Evolutionary conservation across 2,113 vertebrate genomes (phyloP), one percentile per base, ranked within the genome.

Genomic region (Tenebrosternarchus preto): DNA sequence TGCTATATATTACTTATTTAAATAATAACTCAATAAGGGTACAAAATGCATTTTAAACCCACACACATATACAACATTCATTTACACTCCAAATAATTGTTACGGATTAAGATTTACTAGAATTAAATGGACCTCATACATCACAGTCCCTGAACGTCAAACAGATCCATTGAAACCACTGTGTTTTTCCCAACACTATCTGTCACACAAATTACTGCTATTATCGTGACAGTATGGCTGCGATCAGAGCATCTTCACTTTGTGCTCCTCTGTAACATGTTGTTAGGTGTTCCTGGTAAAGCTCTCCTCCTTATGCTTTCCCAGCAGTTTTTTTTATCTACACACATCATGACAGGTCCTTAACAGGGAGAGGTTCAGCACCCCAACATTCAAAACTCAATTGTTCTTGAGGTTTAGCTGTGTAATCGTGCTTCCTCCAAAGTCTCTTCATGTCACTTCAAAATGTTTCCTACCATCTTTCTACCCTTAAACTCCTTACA

Each of bases 161-260:
- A 57, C 27, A 4, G 31, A 22, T 67, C 36, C 59, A 60, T 5
- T 29, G 36, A 80, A 72, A 75, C 46, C 50, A 29, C 53, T 43
- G 68, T 20, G 77, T 83, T 70, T n/a, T 76, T 20, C 56, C 69
- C 70, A 69, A 46, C 55, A 73, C 60, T 57, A 73, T 76, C 68
- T 80, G 73, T 81, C 59, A 25, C 55, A 78, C 53, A 63, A 76
- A 72, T 85, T 70, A 79, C 57, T 75, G 57, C 71, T 76, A 66
- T 80, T 76, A 59, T 76, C 27, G 57, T 60, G 60, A 85, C 80
- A 83, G 68, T 39, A 61, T 71, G 64, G 60, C 31, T 75, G 64
- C 76, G 81, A 83, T 85, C 78, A 76, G 46, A 78, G 57, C 43
- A 76, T 87, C 73, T 75, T 72, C 39, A 53, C 57, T 70, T 80